Percentiles rank a stretch among this genome's conserved stretches.
These are phyloP conservation scores for Melieria crassipennis DNA, from an alignment of 2,888 invertebrate species.

Conservation along the genomic window DNA sequence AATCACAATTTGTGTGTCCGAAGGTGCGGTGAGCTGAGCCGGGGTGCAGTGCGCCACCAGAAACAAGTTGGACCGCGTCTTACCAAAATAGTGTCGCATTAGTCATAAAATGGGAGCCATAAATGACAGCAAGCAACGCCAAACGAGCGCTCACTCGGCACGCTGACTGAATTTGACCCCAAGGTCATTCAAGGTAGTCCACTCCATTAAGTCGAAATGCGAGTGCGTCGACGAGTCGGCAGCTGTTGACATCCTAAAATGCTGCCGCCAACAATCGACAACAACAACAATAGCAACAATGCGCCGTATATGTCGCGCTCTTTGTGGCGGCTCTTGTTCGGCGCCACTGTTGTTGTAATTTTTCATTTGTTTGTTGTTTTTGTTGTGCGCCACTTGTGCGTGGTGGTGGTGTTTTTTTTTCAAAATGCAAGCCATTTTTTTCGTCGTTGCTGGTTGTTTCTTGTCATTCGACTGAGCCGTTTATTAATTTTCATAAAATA, in stretches of 20 bases:
- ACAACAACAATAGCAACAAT: too few species aligned
- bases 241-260: too few species aligned
- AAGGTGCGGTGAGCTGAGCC: too few species aligned
- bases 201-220: conserved; percentile 30
- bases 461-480: conserved; percentile 40
- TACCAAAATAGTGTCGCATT: too few species aligned
- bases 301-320: neutral
- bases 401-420: neutral
- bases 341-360: neutral
- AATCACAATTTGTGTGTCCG: too few species aligned
- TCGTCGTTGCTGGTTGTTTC: conserved; percentile 8
- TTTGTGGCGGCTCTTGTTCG: neutral
- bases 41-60: too few species aligned
- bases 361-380: neutral
- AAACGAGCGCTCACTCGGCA: too few species aligned
- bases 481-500: conserved; percentile 30
- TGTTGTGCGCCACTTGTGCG: neutral
- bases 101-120: too few species aligned
- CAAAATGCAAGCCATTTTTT: conserved; percentile 5
- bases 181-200: conserved; percentile 38
- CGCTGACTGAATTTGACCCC: conserved; percentile 7
- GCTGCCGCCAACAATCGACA: too few species aligned
- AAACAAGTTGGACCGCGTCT: too few species aligned
- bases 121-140: too few species aligned
- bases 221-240: neutral